A percentile compares a stretch with the other conserved stretches of the same genome.
Evolutionary conservation across 2,888 invertebrate species (phyloP).

Genomic region (Cheilosia impressa): DNA sequence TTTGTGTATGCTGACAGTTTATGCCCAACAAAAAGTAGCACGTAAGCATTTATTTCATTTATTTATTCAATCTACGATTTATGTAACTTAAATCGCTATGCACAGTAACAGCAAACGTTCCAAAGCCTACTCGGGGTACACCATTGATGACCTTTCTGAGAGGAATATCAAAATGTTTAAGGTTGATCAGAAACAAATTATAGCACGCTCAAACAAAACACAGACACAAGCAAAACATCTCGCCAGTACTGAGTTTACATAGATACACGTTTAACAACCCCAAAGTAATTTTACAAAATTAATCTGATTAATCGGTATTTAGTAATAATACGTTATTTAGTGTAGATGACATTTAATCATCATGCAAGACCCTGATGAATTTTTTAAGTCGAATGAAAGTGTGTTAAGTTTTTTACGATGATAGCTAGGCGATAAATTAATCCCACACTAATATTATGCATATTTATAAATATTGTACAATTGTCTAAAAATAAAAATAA

Average conservation of each 20-base stretch:
- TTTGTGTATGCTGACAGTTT: too few species aligned
- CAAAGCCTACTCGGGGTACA: too few species aligned
- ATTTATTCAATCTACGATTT: too few species aligned
- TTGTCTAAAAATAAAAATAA: constrained; percentile 17
- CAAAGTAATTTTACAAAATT: background rate
- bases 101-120: too few species aligned
- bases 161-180: too few species aligned
- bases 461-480: constrained; percentile 19
- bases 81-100: too few species aligned
- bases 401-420: constrained; percentile 37
- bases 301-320: constrained; percentile 19
- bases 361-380: constrained; percentile 46
- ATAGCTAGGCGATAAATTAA: constrained; percentile 61
- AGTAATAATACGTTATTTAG: constrained; percentile 1
- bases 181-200: too few species aligned
- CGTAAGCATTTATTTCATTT: too few species aligned
- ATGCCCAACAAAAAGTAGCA: too few species aligned
- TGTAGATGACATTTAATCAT: constrained; percentile 22
- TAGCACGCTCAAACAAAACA: too few species aligned
- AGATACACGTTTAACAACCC: background rate
- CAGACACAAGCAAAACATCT: too few species aligned
- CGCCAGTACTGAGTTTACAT: background rate
- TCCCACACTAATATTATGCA: constrained; percentile 59
- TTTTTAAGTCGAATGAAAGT: constrained; percentile 36
- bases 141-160: too few species aligned